Evolutionary conservation across 2,888 invertebrate species (phyloP).

Genomic region (Lasioglossum morio): DNA sequence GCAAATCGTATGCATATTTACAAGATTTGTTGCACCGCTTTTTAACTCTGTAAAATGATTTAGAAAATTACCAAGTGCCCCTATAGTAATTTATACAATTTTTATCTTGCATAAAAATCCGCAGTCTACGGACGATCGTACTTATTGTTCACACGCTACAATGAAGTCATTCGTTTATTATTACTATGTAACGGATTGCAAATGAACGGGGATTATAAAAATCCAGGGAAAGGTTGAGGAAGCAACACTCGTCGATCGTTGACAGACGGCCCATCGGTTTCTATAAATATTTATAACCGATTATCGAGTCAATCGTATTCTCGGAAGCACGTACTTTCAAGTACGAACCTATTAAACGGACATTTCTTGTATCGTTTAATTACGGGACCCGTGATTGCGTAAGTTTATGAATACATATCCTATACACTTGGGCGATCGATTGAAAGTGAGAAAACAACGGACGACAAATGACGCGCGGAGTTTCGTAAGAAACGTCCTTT

Average conservation of each 20-base stretch:
- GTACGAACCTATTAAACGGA: conserved; percentile 20
- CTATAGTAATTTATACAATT: background rate
- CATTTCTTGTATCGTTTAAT: conserved; percentile 13
- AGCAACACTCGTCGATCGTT: background rate
- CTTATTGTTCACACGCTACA: background rate
- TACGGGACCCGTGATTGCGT: conserved; percentile 28
- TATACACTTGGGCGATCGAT: conserved; percentile 12
- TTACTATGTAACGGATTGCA: background rate
- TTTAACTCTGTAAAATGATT: background rate
- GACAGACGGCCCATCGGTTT: background rate
- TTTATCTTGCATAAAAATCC: background rate
- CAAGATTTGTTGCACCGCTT: background rate
- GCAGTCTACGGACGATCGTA: background rate
- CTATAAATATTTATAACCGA: conserved; percentile 6
- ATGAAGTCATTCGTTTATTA: background rate
- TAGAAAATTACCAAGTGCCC: background rate
- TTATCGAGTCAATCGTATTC: conserved; percentile 23
- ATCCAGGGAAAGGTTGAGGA: background rate
- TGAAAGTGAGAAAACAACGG: conserved; percentile 12
- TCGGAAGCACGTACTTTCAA: background rate
- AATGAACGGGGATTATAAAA: background rate
- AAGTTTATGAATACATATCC: conserved; percentile 27
- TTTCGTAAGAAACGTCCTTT: background rate
- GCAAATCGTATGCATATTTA: background rate
- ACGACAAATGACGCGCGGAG: conserved; percentile 8